Evolutionary conservation across 1,140 invertebrate species (phyloP), one percentile per base, ranked within the genome.

Genomic region (Drosophila leontia): DNA sequence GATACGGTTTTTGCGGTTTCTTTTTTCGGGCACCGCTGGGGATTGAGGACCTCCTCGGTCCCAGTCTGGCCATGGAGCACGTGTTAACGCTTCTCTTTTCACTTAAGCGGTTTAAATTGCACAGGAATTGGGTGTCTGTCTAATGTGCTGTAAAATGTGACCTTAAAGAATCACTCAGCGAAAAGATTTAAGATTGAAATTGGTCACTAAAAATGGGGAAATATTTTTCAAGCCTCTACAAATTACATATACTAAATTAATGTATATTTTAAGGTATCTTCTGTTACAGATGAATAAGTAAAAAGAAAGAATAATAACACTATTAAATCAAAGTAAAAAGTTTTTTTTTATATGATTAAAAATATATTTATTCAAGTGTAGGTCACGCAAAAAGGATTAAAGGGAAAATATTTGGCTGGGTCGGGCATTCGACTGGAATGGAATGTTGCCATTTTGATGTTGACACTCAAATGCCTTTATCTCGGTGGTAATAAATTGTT

Each of bases 1-100:
- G 85, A 90, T 90, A 90, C 81, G 81, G 67, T 76, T 81, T 81
- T 90, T 88, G 85, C 64, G 85, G 81, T 90, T 85, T 90, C 69
- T 71, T 84, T 88, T 82, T 70, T 47, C 45, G 53, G 67, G 3
- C 53, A 59, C 44, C 69, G 17, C 53, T 19, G 53, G 53, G 53
- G 7, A 72, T 72, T 69, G 37, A 15, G 19, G 12, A 17, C 13
- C 62, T 47, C 7, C 56, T 48, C 29, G 56, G 37, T 42, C 67
- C 48, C 60, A 19, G 44, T 48, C 45, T 50, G 60, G 42, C 70
- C 47, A 60, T 68, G 55, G 39, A 47, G 80, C 60, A 83, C 80
- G 80, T 83, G 70, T 75, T 45, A 42, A 69, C 75, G 60, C 51
- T 83, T 71, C 35, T 23, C 39, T 47, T 67, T 59, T 76, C 61